Percentiles rank a stretch among this genome's conserved stretches.
phyloP scores from a whole-genome alignment of 53 echinoderm and acorn worm species.

The Temnopleurus reevesii region DNA sequence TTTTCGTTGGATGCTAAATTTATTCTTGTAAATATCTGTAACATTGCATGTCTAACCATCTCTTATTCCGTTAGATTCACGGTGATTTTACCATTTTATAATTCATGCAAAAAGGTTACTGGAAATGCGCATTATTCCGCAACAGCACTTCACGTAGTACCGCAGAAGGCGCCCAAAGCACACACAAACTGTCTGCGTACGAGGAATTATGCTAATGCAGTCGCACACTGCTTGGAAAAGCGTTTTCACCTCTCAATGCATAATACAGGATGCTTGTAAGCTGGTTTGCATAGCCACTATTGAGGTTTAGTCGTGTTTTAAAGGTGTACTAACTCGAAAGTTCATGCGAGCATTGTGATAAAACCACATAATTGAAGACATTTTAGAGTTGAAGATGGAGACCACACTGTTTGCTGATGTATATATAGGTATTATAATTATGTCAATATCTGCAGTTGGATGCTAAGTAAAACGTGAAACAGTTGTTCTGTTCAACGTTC shows the following conservation, averaged over 20 bases:
- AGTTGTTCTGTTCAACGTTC: not conserved
- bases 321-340: not conserved
- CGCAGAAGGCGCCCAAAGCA: not conserved
- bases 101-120: not conserved
- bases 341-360: not conserved
- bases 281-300: not conserved
- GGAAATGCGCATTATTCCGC: slow-evolving; percentile 14
- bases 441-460: not conserved
- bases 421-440: not conserved
- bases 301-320: not conserved
- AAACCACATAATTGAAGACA: not conserved
- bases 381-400: not conserved
- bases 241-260: not conserved
- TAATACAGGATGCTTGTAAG: not conserved
- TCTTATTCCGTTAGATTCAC: too few species aligned
- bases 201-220: slow-evolving; percentile 20
- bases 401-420: not conserved
- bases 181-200: slow-evolving; percentile 23
- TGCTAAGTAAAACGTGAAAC: not conserved
- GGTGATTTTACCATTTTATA: too few species aligned
- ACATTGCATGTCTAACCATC: too few species aligned
- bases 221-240: not conserved
- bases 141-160: not conserved
- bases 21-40: too few species aligned
- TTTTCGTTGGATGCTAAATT: too few species aligned